These are phyloP conservation scores for Crepidodera aurea DNA, from an alignment of 2,888 invertebrate genomes.

Conservation along the genomic window DNA sequence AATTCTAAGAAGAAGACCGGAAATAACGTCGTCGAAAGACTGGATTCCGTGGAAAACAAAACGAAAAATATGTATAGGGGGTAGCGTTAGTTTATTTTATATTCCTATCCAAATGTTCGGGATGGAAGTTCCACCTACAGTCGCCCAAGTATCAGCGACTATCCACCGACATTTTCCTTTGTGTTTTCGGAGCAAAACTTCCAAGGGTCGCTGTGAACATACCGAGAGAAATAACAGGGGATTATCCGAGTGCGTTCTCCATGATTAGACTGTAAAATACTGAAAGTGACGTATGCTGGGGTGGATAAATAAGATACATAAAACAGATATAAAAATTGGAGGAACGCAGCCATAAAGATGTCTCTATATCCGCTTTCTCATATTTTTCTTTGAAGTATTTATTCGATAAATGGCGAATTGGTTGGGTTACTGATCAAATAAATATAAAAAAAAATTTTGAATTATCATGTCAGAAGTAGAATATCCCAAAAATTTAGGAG, in stretches of 20 bases:
- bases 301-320: slow-evolving; percentile 64
- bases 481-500: no score
- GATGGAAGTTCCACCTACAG: slow-evolving; percentile 55
- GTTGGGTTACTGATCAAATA: neutral
- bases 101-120: slow-evolving; percentile 61
- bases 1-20: slow-evolving; percentile 52
- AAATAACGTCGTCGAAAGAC: slow-evolving; percentile 57
- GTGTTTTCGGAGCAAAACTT: slow-evolving; percentile 28
- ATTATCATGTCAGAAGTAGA: no score
- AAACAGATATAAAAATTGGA: slow-evolving; percentile 64
- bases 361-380: slow-evolving; percentile 41
- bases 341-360: slow-evolving; percentile 59
- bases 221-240: slow-evolving; percentile 63
- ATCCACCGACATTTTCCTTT: slow-evolving; percentile 17
- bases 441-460: neutral
- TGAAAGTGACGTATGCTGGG: slow-evolving; percentile 64
- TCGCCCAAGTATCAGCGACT: slow-evolving; percentile 35
- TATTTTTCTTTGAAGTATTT: slow-evolving; percentile 33
- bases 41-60: slow-evolving; percentile 57
- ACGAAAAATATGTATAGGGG: slow-evolving; percentile 58
- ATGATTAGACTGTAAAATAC: slow-evolving; percentile 67
- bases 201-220: slow-evolving; percentile 55
- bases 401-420: neutral
- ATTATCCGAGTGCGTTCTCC: slow-evolving; percentile 64
- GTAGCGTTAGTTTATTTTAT: slow-evolving; percentile 62